phyloP scores from a whole-genome alignment of 2,888 invertebrate species.

The Pseudeuparius sepicola region DNA sequence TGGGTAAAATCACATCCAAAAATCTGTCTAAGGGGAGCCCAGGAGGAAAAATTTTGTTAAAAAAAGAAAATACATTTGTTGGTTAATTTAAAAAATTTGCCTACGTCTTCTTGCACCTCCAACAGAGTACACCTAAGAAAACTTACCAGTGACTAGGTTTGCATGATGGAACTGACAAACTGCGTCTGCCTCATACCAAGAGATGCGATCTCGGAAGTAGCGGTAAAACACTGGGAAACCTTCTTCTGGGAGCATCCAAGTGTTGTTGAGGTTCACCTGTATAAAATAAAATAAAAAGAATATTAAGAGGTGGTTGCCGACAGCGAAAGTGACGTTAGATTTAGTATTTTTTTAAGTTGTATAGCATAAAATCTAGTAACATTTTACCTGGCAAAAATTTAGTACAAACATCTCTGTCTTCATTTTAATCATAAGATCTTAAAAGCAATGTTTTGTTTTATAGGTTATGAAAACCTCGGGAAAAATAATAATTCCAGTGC shows the following conservation, averaged over 20 bases:
- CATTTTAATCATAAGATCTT: too few species aligned
- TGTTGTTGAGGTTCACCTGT: constrained; percentile 73
- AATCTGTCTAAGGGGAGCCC: too few species aligned
- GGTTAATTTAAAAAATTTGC: too few species aligned
- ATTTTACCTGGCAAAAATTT: neutral
- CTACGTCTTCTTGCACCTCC: too few species aligned
- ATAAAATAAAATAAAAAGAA: constrained; percentile 27
- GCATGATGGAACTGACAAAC: constrained; percentile 77
- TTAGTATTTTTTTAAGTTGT: neutral
- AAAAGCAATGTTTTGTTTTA: too few species aligned
- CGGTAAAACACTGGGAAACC: constrained; percentile 74
- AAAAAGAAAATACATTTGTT: too few species aligned
- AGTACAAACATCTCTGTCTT: neutral
- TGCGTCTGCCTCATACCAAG: constrained; percentile 76
- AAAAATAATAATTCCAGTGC: too few species aligned
- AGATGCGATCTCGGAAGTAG: constrained; percentile 73
- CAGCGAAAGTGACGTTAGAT: constrained; percentile 4
- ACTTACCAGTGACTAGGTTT: constrained; percentile 68
- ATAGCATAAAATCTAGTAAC: neutral
- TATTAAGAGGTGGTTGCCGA: too few species aligned
- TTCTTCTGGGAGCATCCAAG: constrained; percentile 73
- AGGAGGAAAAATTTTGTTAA: too few species aligned
- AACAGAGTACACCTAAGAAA: too few species aligned
- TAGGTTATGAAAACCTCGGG: too few species aligned
- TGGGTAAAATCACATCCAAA: too few species aligned